Conservation (phyloP, 1,140 invertebrate genomes). For the Drosophila truncata region DNA sequence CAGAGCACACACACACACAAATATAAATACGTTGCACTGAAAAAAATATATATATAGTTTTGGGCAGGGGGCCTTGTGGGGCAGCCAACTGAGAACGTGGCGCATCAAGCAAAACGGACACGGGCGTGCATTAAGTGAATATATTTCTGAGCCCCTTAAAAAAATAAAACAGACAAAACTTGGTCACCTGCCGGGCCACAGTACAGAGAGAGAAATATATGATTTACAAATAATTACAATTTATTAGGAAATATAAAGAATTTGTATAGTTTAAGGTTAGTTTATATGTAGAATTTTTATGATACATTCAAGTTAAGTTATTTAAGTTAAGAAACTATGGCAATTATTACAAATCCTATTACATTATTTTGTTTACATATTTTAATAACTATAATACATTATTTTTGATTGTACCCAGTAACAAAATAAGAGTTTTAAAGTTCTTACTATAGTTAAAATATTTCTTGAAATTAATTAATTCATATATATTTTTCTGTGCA, state of each 20-base stretch:
- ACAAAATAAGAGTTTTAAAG: neutral
- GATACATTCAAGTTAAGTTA: neutral
- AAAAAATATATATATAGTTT: constrained; percentile 19
- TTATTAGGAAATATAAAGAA: neutral
- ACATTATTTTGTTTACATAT: neutral
- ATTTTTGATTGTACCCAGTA: neutral
- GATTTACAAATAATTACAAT: neutral
- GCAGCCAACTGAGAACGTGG: constrained; percentile 67
- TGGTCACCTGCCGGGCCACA: constrained; percentile 61
- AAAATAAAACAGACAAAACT: constrained; percentile 18
- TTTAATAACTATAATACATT: neutral
- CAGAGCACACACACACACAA: constrained; percentile 34
- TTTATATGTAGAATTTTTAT: neutral
- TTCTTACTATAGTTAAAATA: no score
- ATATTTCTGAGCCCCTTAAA: constrained; percentile 54
- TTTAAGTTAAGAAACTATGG: neutral
- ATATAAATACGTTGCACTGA: constrained; percentile 24
- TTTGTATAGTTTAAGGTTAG: neutral
- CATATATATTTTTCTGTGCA: neutral
- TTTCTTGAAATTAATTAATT: neutral
- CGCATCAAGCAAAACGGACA: constrained; percentile 82
- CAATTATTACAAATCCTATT: neutral
- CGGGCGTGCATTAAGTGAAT: constrained; percentile 78
- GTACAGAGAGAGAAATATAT: constrained; percentile 10
- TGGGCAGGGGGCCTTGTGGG: neutral